Evolutionary conservation across 2,797 vertebrate species (phyloP).

Genomic region (Sebastes variabilis): DNA sequence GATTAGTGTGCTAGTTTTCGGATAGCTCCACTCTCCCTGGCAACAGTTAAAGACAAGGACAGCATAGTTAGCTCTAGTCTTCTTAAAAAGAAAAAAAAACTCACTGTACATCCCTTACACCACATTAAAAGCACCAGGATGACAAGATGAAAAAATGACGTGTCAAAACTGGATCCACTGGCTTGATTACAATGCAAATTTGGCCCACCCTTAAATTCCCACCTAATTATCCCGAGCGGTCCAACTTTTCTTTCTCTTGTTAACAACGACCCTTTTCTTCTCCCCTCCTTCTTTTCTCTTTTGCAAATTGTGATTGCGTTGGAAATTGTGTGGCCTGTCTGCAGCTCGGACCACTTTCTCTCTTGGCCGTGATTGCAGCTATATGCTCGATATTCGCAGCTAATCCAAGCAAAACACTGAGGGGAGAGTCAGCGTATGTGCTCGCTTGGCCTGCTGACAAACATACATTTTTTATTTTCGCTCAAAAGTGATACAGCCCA

Average conservation of each 20-base stretch:
- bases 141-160: constrained; percentile 47
- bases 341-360: constrained; percentile 43
- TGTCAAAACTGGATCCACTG: constrained; percentile 54
- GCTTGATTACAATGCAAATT: constrained; percentile 62
- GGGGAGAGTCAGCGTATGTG: constrained; percentile 31
- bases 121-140: constrained; percentile 48
- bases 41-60: constrained; percentile 75
- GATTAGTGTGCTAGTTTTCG: constrained; percentile 75
- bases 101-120: constrained; percentile 48
- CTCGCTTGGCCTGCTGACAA: constrained; percentile 65
- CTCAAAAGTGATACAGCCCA: constrained; percentile 61
- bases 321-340: constrained; percentile 63
- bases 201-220: constrained; percentile 70
- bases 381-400: constrained; percentile 46
- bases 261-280: constrained; percentile 71
- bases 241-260: constrained; percentile 63
- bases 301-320: constrained; percentile 60
- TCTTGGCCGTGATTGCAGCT: constrained; percentile 50
- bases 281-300: constrained; percentile 54
- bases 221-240: constrained; percentile 62
- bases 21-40: constrained; percentile 70
- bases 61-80: constrained; percentile 66
- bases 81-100: constrained; percentile 17
- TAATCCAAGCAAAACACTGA: constrained; percentile 63
- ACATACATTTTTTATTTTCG: constrained; percentile 67